phyloP scores from a whole-genome alignment of 2,113 vertebrate species.

The Cyanoramphus novaezelandiae region DNA sequence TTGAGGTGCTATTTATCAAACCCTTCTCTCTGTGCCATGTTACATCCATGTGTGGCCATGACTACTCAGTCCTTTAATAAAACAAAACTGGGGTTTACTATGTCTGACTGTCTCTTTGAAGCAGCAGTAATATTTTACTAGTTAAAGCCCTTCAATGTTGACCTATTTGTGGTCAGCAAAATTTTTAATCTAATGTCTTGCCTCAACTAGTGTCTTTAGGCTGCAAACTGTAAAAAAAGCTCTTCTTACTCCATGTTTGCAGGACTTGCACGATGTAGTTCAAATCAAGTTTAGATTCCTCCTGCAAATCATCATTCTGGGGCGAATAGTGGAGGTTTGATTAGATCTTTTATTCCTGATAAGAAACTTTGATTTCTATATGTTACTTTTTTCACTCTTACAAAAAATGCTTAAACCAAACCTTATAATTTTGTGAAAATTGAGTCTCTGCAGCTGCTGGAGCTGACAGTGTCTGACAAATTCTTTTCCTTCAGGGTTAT shows the following conservation, averaged over 20 bases:
- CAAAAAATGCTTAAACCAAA: background rate
- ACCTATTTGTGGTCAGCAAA: fast-evolving
- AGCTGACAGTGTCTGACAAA: conserved; percentile 23
- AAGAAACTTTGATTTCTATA: background rate
- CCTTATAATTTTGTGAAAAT: conserved; percentile 29
- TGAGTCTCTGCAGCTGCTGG: background rate
- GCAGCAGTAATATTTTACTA: background rate
- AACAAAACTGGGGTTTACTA: fast-evolving
- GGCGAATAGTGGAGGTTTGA: background rate
- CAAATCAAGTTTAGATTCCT: background rate
- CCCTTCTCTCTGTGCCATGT: background rate
- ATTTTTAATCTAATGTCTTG: fast-evolving
- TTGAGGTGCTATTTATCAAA: background rate
- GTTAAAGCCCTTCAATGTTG: background rate
- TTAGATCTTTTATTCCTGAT: background rate
- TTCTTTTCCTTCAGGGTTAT: background rate
- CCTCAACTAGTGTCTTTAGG: fast-evolving
- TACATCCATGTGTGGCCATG: fast-evolving
- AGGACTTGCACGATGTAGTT: background rate
- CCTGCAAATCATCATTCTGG: background rate
- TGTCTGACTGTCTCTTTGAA: background rate
- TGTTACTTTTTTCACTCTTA: background rate
- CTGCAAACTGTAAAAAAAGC: background rate
- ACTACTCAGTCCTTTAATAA: background rate
- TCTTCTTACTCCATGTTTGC: background rate